phyloP scores from a whole-genome alignment of 2,113 vertebrate genomes.

The Sapayoa aenigma region DNA sequence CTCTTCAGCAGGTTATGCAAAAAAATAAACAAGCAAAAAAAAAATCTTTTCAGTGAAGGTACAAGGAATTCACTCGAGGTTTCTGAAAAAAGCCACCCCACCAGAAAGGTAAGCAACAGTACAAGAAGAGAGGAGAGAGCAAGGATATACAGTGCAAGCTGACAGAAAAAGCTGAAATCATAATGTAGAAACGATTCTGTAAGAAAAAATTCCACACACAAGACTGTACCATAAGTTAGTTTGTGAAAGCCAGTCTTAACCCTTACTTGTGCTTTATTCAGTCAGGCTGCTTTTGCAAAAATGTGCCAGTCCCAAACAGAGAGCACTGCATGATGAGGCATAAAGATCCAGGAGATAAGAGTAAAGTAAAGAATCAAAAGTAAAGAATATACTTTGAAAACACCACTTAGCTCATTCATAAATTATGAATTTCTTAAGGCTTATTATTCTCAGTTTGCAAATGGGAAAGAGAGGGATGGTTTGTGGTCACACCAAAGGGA shows the following conservation, averaged over 20 bases:
- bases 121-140: fast-evolving
- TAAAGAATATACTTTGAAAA: neutral
- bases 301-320: neutral
- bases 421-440: constrained; percentile 29
- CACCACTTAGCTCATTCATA: constrained; percentile 17
- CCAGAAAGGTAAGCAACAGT: neutral
- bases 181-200: neutral
- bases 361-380: neutral
- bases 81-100: neutral
- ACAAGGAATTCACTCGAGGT: neutral
- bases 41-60: neutral
- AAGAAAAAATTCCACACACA: neutral
- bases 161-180: neutral
- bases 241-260: neutral
- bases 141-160: neutral
- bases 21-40: neutral
- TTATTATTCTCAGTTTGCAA: constrained; percentile 25
- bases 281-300: neutral
- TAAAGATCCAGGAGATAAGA: neutral
- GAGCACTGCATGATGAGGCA: neutral
- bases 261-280: neutral
- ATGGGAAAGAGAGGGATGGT: neutral
- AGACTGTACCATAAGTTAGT: neutral
- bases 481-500: constrained; percentile 27
- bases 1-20: neutral